Evolutionary conservation across 1,140 invertebrate species (phyloP), one percentile per base, ranked within the genome.

Genomic region (Drosophila grimshawi): DNA sequence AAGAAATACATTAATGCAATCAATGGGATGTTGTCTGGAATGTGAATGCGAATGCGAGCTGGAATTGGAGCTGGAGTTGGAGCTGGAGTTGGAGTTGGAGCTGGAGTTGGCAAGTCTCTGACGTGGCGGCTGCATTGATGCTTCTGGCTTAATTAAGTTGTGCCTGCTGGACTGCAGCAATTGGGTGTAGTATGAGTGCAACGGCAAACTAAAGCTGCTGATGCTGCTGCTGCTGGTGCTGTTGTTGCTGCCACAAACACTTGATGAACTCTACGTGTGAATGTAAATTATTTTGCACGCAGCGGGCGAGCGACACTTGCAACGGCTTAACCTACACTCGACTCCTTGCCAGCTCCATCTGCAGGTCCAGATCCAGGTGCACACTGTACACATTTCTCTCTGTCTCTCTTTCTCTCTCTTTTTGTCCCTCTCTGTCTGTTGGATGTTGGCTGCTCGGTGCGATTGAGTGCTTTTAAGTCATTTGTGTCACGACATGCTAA

Each of bases 1-100:
- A 90, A 90, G 86, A 86, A 90, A 86, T 90, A 90, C 86, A 90
- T 90, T 90, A 90, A 90, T 90, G 88, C 78, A 90, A 90, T 90
- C 82, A 89, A 89, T 90, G 81, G 71, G 78, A 80, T 75, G 80
- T 66, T 80, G 76, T 77, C 72, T 83, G 83, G 83, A 88, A 89
- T 88, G 80, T 55, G 71, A 70, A 67, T 30, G 11, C 43, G 64
- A 66, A 76, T 41, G 3, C 41, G 45, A 63, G 10, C 33, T 27
- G 4, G 33, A 1, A 6, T 11, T 2, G 32, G 2, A 62, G 7
- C 10, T 0, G 32, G 32, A 41, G 33, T 10, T 45, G 64, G 64
- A 45, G 39, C 39, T 41, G 19, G 45, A n/a, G 41, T 3, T 5
- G 19, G 11, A 30, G 5, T 10, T 4, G 43, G 35, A 10, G 51